A percentile compares a stretch with the other conserved stretches of the same genome.
Conservation (phyloP, 2,888 invertebrate genomes). For the Dinocampus coccinellae region DNA sequence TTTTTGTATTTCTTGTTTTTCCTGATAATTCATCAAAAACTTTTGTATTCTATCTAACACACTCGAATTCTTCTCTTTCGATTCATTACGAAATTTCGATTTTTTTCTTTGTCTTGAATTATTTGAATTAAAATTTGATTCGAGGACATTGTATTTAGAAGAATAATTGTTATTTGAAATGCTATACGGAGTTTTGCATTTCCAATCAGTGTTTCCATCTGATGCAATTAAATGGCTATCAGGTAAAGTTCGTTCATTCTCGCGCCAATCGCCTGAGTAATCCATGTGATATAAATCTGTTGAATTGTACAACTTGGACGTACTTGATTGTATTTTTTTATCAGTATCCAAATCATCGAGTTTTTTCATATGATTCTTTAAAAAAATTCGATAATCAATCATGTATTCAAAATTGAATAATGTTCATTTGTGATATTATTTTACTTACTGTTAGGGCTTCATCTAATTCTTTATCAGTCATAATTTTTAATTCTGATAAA, state of each 20-base stretch:
- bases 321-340: constrained; percentile 1
- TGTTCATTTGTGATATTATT: background rate
- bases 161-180: constrained; percentile 44
- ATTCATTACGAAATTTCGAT: constrained; percentile 12
- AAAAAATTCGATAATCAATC: background rate
- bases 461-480: constrained; percentile 32
- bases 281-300: constrained; percentile 19
- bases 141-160: constrained; percentile 11
- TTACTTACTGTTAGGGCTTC: constrained; percentile 27
- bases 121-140: background rate
- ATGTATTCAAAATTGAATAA: background rate
- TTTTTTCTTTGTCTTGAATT: constrained; percentile 7
- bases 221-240: constrained; percentile 33
- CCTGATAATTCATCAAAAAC: constrained; percentile 60
- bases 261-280: constrained; percentile 49
- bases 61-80: constrained; percentile 25
- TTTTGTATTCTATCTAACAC: constrained; percentile 50
- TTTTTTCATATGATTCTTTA: constrained; percentile 27
- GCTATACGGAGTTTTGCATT: constrained; percentile 54
- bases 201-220: constrained; percentile 44
- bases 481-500: no score
- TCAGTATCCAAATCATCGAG: constrained; percentile 11
- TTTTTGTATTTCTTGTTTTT: constrained; percentile 54
- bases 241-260: constrained; percentile 24
- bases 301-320: background rate